Evolutionary conservation across 2,113 vertebrate genomes (phyloP).

Genomic region (Meles meles): DNA sequence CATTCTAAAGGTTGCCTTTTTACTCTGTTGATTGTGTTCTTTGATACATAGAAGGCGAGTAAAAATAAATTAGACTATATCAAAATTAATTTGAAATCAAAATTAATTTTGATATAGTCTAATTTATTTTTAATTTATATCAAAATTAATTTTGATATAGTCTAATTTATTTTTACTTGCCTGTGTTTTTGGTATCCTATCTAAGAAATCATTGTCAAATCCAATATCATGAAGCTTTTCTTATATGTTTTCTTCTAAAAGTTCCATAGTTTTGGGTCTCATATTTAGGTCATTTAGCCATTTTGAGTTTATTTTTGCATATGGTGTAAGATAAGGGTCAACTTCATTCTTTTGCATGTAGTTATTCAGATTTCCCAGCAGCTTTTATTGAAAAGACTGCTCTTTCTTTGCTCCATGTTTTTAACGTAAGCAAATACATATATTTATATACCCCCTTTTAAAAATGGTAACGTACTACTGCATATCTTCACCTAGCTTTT

Average conservation of each 20-base stretch:
- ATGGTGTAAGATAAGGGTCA: background rate
- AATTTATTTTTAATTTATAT: no score
- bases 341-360: background rate
- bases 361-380: background rate
- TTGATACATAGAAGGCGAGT: background rate
- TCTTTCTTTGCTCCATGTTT: background rate
- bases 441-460: background rate
- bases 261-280: background rate
- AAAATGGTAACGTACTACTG: background rate
- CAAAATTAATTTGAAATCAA: no score
- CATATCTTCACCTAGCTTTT: background rate
- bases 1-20: background rate
- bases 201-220: background rate
- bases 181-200: background rate
- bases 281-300: background rate
- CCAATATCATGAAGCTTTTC: background rate
- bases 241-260: background rate
- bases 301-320: background rate
- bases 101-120: no score
- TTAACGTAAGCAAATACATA: background rate
- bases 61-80: no score
- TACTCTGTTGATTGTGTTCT: background rate
- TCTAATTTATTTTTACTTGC: background rate
- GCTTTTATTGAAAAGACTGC: background rate
- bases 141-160: background rate